Evolutionary conservation across 2,113 vertebrate species (phyloP).

Genomic region (Ellobius talpinus): DNA sequence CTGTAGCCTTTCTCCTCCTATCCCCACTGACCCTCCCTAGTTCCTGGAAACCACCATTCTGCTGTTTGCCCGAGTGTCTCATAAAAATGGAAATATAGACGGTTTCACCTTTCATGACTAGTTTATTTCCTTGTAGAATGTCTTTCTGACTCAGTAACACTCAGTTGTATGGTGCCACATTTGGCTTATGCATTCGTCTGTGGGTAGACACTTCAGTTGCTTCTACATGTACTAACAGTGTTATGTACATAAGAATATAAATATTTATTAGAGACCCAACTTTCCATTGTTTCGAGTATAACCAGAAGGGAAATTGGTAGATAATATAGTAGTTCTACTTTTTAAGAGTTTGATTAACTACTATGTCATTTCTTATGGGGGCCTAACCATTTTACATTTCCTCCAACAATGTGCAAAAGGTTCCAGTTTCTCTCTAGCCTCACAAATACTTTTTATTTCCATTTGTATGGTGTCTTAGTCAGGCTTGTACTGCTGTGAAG

Average conservation of each 20-base stretch:
- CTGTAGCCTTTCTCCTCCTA: neutral
- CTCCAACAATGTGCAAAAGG: neutral
- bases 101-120: too few relatives aligned
- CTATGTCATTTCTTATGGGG: neutral
- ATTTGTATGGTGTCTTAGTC: neutral
- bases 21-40: neutral
- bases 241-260: neutral
- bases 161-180: neutral
- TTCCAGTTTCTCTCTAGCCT: neutral
- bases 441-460: neutral
- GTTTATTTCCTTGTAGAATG: neutral
- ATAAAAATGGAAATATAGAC: neutral
- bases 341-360: neutral
- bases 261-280: neutral
- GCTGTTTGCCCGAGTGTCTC: neutral
- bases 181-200: neutral
- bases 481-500: too few relatives aligned
- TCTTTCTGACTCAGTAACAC: neutral
- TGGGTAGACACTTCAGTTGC: neutral
- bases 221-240: neutral
- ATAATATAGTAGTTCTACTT: neutral
- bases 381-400: neutral
- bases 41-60: neutral
- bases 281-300: neutral
- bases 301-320: neutral